phyloP scores from a whole-genome alignment of 2,888 invertebrate species.

The Creontiades dilutus region DNA sequence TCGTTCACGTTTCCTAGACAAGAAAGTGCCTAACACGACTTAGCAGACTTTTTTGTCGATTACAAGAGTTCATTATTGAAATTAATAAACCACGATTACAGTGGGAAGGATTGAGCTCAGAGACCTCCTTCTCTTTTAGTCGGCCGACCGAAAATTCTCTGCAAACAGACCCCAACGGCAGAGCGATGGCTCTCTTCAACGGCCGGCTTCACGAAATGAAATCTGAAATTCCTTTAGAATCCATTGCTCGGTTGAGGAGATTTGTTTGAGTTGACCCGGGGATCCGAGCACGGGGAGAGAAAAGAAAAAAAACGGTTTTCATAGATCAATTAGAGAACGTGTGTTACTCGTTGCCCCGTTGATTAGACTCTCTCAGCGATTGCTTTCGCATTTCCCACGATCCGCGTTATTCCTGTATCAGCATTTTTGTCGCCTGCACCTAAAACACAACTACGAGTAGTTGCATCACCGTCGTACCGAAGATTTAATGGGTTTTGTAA shows the following conservation, averaged over 20 bases:
- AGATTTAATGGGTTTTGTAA: neutral
- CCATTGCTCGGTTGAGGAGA: neutral
- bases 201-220: neutral
- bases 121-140: neutral
- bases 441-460: neutral
- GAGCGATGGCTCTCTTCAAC: neutral
- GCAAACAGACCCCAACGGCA: neutral
- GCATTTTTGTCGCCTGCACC: neutral
- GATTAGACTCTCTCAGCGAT: constrained; percentile 32
- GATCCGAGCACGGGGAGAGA: neutral
- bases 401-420: neutral
- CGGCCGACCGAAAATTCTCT: neutral
- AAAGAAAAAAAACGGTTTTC: constrained; percentile 2
- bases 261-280: neutral
- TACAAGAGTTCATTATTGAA: too few species aligned
- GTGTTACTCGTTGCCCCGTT: neutral
- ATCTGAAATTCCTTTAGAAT: constrained; percentile 3
- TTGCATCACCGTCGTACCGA: neutral
- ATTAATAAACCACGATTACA: neutral
- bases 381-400: constrained; percentile 4
- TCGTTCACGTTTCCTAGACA: too few species aligned
- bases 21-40: too few species aligned
- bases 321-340: constrained; percentile 27
- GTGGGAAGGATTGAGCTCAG: too few species aligned
- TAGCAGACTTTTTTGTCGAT: too few species aligned